Evolutionary conservation across 2,113 vertebrate genomes (phyloP).

Genomic region (Nerophis lumbriciformis): DNA sequence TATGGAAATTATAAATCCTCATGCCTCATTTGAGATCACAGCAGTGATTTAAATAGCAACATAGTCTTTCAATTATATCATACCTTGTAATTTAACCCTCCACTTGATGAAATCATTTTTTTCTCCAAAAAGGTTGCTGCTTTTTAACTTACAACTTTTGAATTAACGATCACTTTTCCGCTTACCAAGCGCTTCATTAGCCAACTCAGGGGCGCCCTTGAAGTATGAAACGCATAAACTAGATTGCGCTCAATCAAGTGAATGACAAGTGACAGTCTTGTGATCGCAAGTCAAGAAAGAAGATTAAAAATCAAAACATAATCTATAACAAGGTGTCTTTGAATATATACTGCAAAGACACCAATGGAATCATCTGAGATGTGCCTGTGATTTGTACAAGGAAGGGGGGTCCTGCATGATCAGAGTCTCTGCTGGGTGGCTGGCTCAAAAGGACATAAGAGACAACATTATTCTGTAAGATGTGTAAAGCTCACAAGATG

Average conservation of each 20-base stretch:
- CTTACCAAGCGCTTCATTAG: conserved; percentile 7
- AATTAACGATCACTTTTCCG: conserved; percentile 1
- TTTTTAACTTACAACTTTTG: background rate
- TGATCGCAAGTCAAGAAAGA: conserved; percentile 2
- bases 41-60: background rate
- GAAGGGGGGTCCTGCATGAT: conserved; percentile 26
- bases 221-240: conserved; percentile 2
- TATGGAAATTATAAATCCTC: background rate
- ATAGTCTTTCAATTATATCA: background rate
- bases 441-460: conserved; percentile 14
- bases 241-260: conserved; percentile 6
- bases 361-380: background rate
- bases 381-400: background rate
- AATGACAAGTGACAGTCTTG: background rate
- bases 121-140: conserved; percentile 28
- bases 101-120: conserved; percentile 17
- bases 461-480: conserved; percentile 17
- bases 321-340: conserved; percentile 4
- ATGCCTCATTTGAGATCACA: conserved; percentile 1
- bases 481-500: conserved; percentile 11
- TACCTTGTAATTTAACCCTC: conserved; percentile 22
- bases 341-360: conserved; percentile 13
- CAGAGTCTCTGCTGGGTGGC: conserved; percentile 27
- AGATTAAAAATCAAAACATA: background rate
- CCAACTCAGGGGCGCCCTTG: background rate